Percentiles rank a stretch among this genome's conserved stretches.
These are phyloP conservation scores for Globicephala melas DNA, from an alignment of 2,113 vertebrate genomes.

Conservation along the genomic window DNA sequence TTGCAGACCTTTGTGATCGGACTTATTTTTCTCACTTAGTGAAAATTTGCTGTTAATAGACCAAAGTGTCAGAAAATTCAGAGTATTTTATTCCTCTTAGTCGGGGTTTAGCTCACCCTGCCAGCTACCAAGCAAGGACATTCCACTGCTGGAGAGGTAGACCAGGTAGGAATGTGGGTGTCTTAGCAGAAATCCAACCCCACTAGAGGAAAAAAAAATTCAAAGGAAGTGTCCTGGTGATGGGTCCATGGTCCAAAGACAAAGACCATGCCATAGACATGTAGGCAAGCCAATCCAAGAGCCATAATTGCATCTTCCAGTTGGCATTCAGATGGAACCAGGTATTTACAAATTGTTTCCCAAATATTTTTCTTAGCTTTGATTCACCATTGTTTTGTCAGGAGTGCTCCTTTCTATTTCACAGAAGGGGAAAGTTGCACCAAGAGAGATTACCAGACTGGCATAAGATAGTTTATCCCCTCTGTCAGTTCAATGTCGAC, in stretches of 20 bases:
- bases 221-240: neutral
- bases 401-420: neutral
- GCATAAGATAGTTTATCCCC: neutral
- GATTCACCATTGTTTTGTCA: neutral
- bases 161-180: neutral
- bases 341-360: neutral
- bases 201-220: neutral
- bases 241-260: neutral
- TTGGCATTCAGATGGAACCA: neutral
- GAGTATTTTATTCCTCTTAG: neutral
- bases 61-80: neutral
- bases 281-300: neutral
- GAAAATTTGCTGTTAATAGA: constrained; percentile 2
- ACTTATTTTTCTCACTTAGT: constrained; percentile 19
- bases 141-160: neutral
- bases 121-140: neutral
- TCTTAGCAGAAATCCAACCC: neutral
- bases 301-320: neutral
- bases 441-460: neutral
- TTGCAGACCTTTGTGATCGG: neutral
- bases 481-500: neutral
- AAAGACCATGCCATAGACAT: neutral
- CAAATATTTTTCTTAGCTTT: constrained; percentile 34
- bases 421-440: neutral
- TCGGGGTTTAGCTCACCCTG: neutral